These are phyloP conservation scores for Petrolisthes manimaculis DNA, from an alignment of 2,888 invertebrate species.

Conservation along the genomic window DNA sequence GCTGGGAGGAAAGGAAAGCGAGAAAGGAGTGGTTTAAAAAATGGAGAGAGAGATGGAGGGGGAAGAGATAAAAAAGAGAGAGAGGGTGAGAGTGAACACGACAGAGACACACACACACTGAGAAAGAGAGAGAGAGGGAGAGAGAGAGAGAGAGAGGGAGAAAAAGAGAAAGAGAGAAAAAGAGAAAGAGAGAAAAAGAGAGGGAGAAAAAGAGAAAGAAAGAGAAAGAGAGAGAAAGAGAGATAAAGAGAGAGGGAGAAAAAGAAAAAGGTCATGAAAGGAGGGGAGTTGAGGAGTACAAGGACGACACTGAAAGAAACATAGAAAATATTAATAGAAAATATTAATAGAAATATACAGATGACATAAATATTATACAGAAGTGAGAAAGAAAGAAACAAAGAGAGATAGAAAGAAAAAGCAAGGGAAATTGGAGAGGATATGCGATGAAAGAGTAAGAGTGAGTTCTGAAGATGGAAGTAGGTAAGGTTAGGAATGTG, in stretches of 20 bases:
- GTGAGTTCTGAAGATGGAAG: no score
- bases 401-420: background rate
- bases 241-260: no score
- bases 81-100: background rate
- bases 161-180: background rate
- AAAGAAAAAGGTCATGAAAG: no score
- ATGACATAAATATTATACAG: no score
- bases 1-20: background rate
- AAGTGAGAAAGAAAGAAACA: background rate
- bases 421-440: no score
- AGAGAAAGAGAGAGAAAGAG: background rate
- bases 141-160: slow-evolving; percentile 3
- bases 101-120: no score
- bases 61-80: background rate
- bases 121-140: slow-evolving; percentile 16
- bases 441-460: no score
- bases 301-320: no score
- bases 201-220: background rate
- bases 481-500: no score
- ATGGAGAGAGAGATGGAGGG: background rate
- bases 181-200: background rate
- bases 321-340: no score
- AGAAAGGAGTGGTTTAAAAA: background rate
- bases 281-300: no score
- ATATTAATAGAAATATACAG: no score